phyloP scores from a whole-genome alignment of 2,113 vertebrate species.

The Pteruthius melanotis region DNA sequence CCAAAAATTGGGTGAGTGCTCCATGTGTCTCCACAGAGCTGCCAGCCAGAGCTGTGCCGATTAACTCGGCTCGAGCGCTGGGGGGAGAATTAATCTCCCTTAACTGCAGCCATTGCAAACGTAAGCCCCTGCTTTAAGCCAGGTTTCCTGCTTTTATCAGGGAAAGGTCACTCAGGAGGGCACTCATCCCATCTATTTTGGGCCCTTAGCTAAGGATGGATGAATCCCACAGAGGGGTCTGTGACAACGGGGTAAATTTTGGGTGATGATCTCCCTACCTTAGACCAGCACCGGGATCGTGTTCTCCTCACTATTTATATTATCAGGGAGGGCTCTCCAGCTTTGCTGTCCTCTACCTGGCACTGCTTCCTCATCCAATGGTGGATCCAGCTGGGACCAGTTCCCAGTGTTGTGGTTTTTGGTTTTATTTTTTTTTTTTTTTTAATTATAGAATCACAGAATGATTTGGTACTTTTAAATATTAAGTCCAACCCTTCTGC shows the following conservation, averaged over 20 bases:
- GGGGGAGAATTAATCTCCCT: conserved; percentile 13
- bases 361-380: not conserved
- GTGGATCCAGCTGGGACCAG: not conserved
- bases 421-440: not conserved
- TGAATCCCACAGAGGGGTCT: not conserved
- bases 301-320: not conserved
- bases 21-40: not conserved
- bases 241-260: not conserved
- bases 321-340: not conserved
- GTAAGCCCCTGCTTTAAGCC: not conserved
- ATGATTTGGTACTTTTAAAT: not conserved
- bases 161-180: conserved; percentile 1
- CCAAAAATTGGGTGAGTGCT: not conserved
- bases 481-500: not conserved
- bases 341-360: not conserved
- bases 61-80: not conserved
- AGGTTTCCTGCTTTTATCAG: conserved; percentile 31
- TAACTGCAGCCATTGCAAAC: not conserved
- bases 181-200: not conserved
- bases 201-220: not conserved
- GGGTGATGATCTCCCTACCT: not conserved
- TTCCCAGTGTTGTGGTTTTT: accelerated
- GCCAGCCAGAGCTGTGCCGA: not conserved
- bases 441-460: not conserved
- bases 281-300: not conserved